These are phyloP conservation scores for Zaprionus africanus DNA, from an alignment of 1,140 invertebrate species.

Conservation along the genomic window DNA sequence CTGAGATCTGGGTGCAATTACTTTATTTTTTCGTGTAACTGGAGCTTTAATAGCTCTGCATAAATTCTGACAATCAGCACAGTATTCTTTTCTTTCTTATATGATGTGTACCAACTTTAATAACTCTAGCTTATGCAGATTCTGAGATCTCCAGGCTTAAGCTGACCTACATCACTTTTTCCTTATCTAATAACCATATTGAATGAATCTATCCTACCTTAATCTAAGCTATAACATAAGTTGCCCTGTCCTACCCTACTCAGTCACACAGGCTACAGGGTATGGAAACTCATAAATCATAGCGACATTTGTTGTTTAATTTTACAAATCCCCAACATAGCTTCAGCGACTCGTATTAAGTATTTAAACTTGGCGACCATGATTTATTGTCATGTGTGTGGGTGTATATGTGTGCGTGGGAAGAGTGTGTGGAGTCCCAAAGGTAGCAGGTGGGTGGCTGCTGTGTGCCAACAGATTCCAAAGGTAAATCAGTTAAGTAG, in stretches of 20 bases:
- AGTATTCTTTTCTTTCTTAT: neutral
- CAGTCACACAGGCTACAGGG: neutral
- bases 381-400: constrained; percentile 4
- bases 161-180: neutral
- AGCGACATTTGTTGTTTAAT: constrained; percentile 2
- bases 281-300: constrained; percentile 2
- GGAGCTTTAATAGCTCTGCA: no score
- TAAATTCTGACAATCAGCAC: neutral
- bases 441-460: no score
- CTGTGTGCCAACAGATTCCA: neutral
- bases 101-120: neutral
- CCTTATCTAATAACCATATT: no score
- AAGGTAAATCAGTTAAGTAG: neutral
- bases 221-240: neutral
- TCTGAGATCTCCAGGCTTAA: neutral
- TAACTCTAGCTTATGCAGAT: neutral
- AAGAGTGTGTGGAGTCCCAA: no score
- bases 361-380: neutral
- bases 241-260: neutral
- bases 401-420: neutral
- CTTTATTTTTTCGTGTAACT: no score
- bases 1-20: neutral
- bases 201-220: no score
- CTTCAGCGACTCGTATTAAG: constrained; percentile 4
- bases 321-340: constrained; percentile 15